Conservation (phyloP, 2,113 vertebrate species). For the Carlito syrichta region DNA sequence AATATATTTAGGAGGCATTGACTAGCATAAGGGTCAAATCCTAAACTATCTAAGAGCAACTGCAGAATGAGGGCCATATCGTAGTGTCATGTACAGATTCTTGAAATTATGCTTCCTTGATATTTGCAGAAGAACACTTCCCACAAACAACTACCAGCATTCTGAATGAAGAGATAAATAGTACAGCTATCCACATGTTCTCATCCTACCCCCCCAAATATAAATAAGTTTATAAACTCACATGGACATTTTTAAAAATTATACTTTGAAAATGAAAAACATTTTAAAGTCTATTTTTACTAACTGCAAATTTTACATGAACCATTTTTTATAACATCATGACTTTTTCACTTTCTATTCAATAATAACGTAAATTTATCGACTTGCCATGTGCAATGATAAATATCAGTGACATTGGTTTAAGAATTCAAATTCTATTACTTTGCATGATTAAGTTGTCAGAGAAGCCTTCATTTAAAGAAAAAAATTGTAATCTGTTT, state of each 20-base stretch:
- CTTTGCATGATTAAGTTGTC: not conserved
- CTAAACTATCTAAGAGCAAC: not conserved
- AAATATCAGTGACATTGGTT: not conserved
- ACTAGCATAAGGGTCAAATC: not conserved
- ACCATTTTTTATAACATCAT: not conserved
- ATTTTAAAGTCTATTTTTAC: not conserved
- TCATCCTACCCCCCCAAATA: fast-evolving
- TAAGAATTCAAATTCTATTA: not conserved
- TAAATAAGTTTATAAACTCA: not conserved
- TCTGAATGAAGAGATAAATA: not conserved
- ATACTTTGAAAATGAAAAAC: not conserved
- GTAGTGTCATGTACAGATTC: not conserved
- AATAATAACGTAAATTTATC: not conserved
- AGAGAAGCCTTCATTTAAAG: not conserved
- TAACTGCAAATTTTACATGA: not conserved
- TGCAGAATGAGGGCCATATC: not conserved
- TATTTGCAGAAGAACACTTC: not conserved
- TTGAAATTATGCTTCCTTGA: not conserved
- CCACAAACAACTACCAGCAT: not conserved
- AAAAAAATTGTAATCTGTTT: not conserved
- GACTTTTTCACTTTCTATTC: not conserved
- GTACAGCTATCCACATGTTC: not conserved
- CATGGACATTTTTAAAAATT: not conserved
- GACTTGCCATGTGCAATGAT: not conserved
- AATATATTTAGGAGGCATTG: not conserved